These are phyloP conservation scores for Sebastes reedi DNA, from an alignment of 2,797 vertebrate genomes.

Conservation along the genomic window DNA sequence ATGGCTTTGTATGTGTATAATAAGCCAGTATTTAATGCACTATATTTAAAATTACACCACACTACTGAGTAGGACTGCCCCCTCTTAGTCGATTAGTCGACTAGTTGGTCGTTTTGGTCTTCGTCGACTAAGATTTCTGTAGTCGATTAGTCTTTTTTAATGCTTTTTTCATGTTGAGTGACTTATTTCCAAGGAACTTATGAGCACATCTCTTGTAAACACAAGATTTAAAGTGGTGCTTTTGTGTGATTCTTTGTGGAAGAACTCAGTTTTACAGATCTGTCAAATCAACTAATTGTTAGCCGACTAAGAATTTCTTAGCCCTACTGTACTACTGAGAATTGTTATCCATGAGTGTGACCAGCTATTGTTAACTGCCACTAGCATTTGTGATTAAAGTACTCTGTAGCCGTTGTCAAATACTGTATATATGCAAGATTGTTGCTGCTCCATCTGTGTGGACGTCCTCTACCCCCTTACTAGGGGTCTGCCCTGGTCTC, in stretches of 20 bases:
- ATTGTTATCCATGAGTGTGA: not conserved
- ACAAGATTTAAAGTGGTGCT: not conserved
- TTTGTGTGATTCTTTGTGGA: not conserved
- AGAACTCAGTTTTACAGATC: not conserved
- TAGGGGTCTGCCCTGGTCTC: constrained; percentile 23
- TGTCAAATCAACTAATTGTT: not conserved
- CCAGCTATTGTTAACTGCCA: not conserved
- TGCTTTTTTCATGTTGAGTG: no score
- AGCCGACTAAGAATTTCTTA: no score
- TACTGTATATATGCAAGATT: not conserved
- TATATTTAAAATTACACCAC: constrained; percentile 2
- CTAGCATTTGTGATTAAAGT: constrained; percentile 3
- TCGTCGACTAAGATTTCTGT: no score
- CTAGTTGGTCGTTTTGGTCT: no score
- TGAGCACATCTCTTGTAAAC: not conserved
- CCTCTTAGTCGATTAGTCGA: no score
- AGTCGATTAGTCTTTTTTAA: no score
- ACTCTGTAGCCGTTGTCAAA: constrained; percentile 12
- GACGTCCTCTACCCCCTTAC: not conserved
- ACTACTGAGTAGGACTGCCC: not conserved
- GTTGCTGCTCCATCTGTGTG: constrained; percentile 11
- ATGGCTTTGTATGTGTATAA: constrained; percentile 4
- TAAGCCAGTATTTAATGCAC: not conserved
- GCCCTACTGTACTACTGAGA: not conserved
- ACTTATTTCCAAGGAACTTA: no score